These are phyloP conservation scores for Miltochrista miniata DNA, from an alignment of 2,888 invertebrate genomes.

Conservation along the genomic window DNA sequence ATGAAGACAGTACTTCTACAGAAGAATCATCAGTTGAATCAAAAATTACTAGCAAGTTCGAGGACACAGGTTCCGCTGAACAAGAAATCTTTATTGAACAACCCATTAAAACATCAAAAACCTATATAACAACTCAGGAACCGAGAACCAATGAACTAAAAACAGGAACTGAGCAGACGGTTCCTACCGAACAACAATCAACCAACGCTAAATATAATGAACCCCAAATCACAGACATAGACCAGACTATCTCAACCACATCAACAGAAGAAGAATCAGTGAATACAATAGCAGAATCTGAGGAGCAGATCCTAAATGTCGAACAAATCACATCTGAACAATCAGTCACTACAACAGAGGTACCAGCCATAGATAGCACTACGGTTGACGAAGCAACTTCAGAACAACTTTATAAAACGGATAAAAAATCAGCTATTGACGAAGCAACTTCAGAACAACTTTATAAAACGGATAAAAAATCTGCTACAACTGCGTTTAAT, in stretches of 20 bases:
- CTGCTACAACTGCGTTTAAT: not conserved
- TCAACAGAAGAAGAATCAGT: not conserved
- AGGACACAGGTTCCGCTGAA: too few species aligned
- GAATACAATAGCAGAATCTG: not conserved
- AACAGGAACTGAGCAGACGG: not conserved
- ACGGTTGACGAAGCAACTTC: not conserved
- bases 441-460: not conserved
- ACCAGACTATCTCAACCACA: not conserved
- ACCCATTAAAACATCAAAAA: not conserved
- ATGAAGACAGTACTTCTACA: too few species aligned
- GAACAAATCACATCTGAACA: constrained; percentile 1
- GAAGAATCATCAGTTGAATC: not conserved
- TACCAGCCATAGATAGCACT: not conserved
- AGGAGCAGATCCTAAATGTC: not conserved
- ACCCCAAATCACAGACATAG: not conserved
- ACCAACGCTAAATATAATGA: not conserved
- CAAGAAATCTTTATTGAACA: too few species aligned
- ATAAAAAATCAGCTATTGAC: not conserved
- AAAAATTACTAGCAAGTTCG: too few species aligned
- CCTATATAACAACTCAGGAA: not conserved
- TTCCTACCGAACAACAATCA: not conserved
- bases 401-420: not conserved
- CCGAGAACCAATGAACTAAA: not conserved
- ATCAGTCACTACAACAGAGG: constrained; percentile 1
- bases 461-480: not conserved